Conservation (phyloP, 2,797 vertebrate species). For the Mastacembelus armatus region DNA sequence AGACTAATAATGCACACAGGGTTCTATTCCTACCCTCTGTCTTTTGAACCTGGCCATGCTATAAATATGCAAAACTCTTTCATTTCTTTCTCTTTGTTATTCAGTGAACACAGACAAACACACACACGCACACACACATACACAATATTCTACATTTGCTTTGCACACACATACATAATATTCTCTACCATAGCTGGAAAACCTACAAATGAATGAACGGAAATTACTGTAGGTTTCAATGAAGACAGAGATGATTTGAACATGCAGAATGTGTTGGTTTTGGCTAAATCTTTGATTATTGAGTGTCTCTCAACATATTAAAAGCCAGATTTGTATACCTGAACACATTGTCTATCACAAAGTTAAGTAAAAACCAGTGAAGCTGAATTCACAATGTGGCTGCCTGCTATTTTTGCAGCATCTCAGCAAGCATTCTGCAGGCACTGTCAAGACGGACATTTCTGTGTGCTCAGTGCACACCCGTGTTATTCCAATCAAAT, state of each 20-base stretch:
- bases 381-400: slow-evolving; percentile 1
- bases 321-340: not conserved
- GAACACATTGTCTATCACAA: not conserved
- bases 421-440: slow-evolving; percentile 20
- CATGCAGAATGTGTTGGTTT: not conserved
- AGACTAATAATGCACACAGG: slow-evolving; percentile 7
- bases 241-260: slow-evolving; percentile 3
- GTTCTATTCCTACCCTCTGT: slow-evolving; percentile 8
- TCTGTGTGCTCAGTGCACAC: slow-evolving; percentile 45
- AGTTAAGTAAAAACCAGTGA: not conserved
- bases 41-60: slow-evolving; percentile 19
- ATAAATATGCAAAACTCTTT: slow-evolving; percentile 23
- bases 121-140: not conserved
- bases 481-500: slow-evolving; percentile 76
- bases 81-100: not conserved
- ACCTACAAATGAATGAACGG: not conserved
- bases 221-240: not conserved
- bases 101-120: not conserved
- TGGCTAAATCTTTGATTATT: not conserved
- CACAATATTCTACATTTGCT: too few relatives aligned
- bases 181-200: not conserved
- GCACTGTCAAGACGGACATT: slow-evolving; percentile 55
- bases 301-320: not conserved
- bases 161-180: not conserved
- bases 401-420: slow-evolving; percentile 37